Evolutionary conservation across 2,113 vertebrate species (phyloP).

Genomic region (Sturnus vulgaris): DNA sequence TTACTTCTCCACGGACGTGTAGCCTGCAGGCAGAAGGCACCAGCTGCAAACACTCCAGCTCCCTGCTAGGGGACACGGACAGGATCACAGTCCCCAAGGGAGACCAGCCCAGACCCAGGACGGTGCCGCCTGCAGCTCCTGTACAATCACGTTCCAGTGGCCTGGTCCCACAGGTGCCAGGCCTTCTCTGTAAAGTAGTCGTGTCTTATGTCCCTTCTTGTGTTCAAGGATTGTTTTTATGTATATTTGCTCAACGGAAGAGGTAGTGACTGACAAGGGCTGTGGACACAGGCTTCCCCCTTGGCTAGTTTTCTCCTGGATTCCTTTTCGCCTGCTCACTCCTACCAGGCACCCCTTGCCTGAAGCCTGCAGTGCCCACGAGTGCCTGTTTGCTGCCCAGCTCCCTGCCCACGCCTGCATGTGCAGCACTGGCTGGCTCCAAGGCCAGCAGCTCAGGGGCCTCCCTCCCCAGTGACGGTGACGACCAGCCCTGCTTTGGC

Average conservation of each 20-base stretch:
- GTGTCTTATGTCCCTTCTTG: constrained; percentile 63
- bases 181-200: constrained; percentile 63
- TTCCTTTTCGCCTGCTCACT: not conserved
- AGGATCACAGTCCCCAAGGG: not conserved
- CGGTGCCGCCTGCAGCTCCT: constrained; percentile 55
- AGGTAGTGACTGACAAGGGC: constrained; percentile 57
- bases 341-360: constrained; percentile 19
- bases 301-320: constrained; percentile 46
- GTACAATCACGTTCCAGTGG: constrained; percentile 66
- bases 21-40: constrained; percentile 54
- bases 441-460: not conserved
- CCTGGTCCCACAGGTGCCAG: not conserved
- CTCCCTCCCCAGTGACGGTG: not conserved
- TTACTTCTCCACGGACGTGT: constrained; percentile 98
- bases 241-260: constrained; percentile 66
- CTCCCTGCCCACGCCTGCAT: constrained; percentile 37
- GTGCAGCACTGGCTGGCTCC: constrained; percentile 17
- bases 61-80: constrained; percentile 31
- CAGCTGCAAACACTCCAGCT: constrained; percentile 32
- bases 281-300: constrained; percentile 49
- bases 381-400: constrained; percentile 4
- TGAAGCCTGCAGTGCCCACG: constrained; percentile 36
- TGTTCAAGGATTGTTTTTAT: constrained; percentile 62
- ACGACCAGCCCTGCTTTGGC: constrained; percentile 38
- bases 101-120: constrained; percentile 3